Evolutionary conservation across 2,113 vertebrate genomes (phyloP), one percentile per base, ranked within the genome.

Genomic region (Geococcyx californianus): DNA sequence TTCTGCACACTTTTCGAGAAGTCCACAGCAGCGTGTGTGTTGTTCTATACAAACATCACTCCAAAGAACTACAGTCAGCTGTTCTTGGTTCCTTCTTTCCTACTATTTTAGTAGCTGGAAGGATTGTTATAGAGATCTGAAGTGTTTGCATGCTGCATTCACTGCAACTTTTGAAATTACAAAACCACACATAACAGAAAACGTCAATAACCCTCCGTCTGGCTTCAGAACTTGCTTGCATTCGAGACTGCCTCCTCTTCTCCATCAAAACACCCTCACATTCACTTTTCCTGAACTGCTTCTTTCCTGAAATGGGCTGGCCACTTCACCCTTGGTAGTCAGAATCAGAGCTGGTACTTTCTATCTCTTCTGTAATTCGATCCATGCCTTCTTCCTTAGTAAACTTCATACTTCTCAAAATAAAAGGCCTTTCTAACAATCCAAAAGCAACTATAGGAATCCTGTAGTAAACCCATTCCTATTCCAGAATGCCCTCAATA

Each of bases 91-190:
- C 49, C 28, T 51, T 64, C n/a, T 49, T 31, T 64, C 44, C 64
- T 54, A 68, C 19, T n/a, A 25, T 23, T 72, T 45, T 44, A 33
- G 28, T 11, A 33, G 56, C 13, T 2, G 2, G 60, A 44, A 44
- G 9, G 42, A 23, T 5, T 45, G 56, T 52, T 52, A 56, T 40
- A 33, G 6, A 49, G 58, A 89, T 42, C 45, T 60, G 24, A 68
- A 74, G 11, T 7, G 29, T 6, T 34, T 10, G 2, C 11, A 38
- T 0, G 13, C 21, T 5, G 3, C 0, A 0, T 18, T 63, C 76
- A 82, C 49, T 42, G 70, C 40, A 79, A 60, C 42, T 67, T 21
- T 17, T 38, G 26, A 52, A 88, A 78, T 40, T 44, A 56, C 33
- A 89, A 90, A 92, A 2, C 18, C 34, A n/a, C 29, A 52, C 9